These are phyloP conservation scores for Therioaphis trifolii DNA, from an alignment of 2,888 invertebrate species.

Conservation along the genomic window DNA sequence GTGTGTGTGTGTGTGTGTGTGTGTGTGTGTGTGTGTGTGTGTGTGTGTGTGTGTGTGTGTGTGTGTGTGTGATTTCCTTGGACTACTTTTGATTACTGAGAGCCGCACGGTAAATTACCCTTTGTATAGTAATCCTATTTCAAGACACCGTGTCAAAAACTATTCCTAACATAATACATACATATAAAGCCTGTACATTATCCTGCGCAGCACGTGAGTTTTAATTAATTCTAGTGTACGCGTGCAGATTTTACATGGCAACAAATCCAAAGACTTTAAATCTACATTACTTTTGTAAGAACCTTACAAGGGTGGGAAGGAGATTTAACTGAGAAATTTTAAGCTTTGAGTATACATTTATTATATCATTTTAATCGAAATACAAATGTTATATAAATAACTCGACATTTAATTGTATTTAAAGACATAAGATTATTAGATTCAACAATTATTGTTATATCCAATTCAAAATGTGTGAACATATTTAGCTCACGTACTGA, in stretches of 20 bases:
- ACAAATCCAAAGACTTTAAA: constrained; percentile 13
- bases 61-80: too few species aligned
- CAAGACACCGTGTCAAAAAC: constrained; percentile 18
- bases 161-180: not conserved
- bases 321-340: not conserved
- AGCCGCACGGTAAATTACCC: not conserved
- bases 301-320: too few species aligned
- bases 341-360: not conserved
- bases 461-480: too few species aligned
- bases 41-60: too few species aligned
- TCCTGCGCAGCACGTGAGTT: not conserved
- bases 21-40: too few species aligned
- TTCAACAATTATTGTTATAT: too few species aligned
- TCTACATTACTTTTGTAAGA: not conserved
- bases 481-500: too few species aligned
- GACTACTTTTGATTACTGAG: not conserved
- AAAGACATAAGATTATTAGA: too few species aligned
- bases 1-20: too few species aligned
- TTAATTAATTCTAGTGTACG: constrained; percentile 26
- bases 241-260: not conserved
- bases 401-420: too few species aligned
- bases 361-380: too few species aligned
- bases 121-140: not conserved
- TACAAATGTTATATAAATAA: too few species aligned
- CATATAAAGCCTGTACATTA: not conserved